phyloP scores from a whole-genome alignment of 2,888 invertebrate species.

The Agrotis puta region DNA sequence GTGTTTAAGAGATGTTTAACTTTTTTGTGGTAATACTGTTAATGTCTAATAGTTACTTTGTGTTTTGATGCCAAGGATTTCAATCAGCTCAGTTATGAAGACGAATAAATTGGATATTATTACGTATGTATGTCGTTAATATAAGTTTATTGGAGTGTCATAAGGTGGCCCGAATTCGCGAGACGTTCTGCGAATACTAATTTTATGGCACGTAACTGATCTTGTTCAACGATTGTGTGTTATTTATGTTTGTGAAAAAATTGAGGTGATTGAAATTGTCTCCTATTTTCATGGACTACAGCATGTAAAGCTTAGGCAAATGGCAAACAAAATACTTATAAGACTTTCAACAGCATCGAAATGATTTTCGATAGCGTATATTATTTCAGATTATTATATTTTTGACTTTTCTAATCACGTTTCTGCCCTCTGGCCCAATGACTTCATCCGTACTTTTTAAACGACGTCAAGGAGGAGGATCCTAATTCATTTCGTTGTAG shows the following conservation, averaged over 20 bases:
- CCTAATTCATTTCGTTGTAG: too few relatives aligned
- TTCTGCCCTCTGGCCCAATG: too few relatives aligned
- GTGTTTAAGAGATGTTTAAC: too few relatives aligned
- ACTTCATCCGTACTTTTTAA: too few relatives aligned
- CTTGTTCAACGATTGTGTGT: slow-evolving; percentile 26
- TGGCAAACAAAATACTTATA: too few relatives aligned
- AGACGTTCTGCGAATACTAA: slow-evolving; percentile 30
- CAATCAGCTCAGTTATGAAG: slow-evolving; percentile 15
- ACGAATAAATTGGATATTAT: slow-evolving; percentile 49
- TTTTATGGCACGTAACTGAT: slow-evolving; percentile 37
- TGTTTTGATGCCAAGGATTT: slow-evolving; percentile 46
- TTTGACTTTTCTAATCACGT: too few relatives aligned
- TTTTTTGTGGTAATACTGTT: too few relatives aligned
- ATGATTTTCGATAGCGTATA: too few relatives aligned
- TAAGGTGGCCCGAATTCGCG: slow-evolving; percentile 32
- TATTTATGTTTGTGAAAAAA: slow-evolving; percentile 12
- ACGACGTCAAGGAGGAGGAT: too few relatives aligned
- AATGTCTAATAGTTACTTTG: not conserved
- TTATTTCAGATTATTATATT: too few relatives aligned
- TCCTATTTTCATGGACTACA: slow-evolving; percentile 5
- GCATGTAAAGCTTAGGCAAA: not conserved
- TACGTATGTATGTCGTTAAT: slow-evolving; percentile 33
- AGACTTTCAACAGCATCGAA: not conserved
- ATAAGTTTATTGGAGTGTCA: slow-evolving; percentile 38
- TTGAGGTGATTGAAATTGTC: not conserved